Evolutionary conservation across 2,888 invertebrate genomes (phyloP), one percentile per base, ranked within the genome.

Genomic region (Nemoura dubitans): DNA sequence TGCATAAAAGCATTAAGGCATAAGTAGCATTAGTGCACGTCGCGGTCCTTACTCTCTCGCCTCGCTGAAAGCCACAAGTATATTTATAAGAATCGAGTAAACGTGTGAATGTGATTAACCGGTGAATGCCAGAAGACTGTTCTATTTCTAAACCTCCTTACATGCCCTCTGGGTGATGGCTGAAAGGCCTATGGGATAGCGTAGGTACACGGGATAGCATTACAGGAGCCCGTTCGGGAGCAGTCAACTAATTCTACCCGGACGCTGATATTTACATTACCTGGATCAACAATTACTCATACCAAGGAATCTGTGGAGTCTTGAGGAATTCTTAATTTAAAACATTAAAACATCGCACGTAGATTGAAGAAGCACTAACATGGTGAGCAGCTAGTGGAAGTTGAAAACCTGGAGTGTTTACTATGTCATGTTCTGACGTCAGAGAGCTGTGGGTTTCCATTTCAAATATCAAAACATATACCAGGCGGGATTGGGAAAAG

Each of bases 21-120:
- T n/a, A n/a, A n/a, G n/a, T n/a, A n/a, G 59, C 14, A 59, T 59
- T 2, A 59, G 59, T 59, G 59, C 59, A 59, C 59, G 59, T 59
- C 59, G 59, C 21, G 14, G 59, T 59, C 10, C 59, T 7, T 21
- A 59, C 59, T 59, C 59, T 21, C 59, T 59, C 59, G 59, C 59
- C 59, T 7, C 1, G 59, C 59, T 59, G 59, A 59, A 59, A 59
- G 59, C 59, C 14, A 59, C 59, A 10, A 21, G 16, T 10, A 59
- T 59, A 59, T 59, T 59, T 59, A 59, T 59, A 59, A 59, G 59
- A 59, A 59, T 59, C 59, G 59, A 59, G 59, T 59, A 59, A 59
- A 59, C 59, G 59, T 59, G 59, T 59, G 3, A 59, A 59, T 59
- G 59, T 59, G 59, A 59, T 59, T 59, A 59, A 59, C 10, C 21